Percentiles rank a stretch among this genome's conserved stretches.
These are phyloP conservation scores for Hirtodrosophila trivittata DNA, from an alignment of 2,888 invertebrate species.

Conservation along the genomic window DNA sequence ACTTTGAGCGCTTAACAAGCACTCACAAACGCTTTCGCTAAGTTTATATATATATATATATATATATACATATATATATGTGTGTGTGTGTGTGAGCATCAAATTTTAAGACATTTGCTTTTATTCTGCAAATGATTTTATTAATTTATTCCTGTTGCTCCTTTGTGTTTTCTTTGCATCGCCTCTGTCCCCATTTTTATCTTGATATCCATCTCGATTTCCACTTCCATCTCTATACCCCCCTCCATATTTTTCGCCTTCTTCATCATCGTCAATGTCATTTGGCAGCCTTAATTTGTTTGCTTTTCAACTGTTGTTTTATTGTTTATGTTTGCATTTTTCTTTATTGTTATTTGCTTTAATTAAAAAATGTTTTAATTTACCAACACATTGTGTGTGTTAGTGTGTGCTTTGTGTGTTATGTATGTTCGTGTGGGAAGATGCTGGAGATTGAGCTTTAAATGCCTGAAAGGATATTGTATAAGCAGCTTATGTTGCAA, in stretches of 20 bases:
- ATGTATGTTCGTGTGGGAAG: neutral
- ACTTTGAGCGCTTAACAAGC: constrained; percentile 10
- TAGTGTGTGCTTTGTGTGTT: neutral
- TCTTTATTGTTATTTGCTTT: constrained; percentile 54
- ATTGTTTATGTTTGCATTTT: constrained; percentile 20
- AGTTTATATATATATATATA: neutral
- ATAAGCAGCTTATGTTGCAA: constrained; percentile 41
- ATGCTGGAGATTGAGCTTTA: constrained; percentile 37
- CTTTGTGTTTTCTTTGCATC: constrained; percentile 21
- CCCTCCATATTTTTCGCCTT: no score
- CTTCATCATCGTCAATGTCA: constrained; percentile 22
- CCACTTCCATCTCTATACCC: constrained; percentile 9
- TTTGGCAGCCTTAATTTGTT: constrained; percentile 63
- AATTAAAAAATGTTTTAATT: constrained; percentile 74
- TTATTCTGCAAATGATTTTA: constrained; percentile 73
- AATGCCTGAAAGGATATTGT: constrained; percentile 18
- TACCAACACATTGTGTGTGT: constrained; percentile 19
- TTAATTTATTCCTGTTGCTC: constrained; percentile 55
- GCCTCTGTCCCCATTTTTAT: constrained; percentile 2
- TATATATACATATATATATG: constrained; percentile 11
- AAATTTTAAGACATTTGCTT: constrained; percentile 70
- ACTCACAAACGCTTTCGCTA: constrained; percentile 16
- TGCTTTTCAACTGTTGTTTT: constrained; percentile 52
- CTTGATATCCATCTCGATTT: constrained; percentile 7
- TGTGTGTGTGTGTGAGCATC: constrained; percentile 28